Base-by-base conservation (phyloP, 2,888 invertebrate species). In the Anarsia innoxiella region DNA sequence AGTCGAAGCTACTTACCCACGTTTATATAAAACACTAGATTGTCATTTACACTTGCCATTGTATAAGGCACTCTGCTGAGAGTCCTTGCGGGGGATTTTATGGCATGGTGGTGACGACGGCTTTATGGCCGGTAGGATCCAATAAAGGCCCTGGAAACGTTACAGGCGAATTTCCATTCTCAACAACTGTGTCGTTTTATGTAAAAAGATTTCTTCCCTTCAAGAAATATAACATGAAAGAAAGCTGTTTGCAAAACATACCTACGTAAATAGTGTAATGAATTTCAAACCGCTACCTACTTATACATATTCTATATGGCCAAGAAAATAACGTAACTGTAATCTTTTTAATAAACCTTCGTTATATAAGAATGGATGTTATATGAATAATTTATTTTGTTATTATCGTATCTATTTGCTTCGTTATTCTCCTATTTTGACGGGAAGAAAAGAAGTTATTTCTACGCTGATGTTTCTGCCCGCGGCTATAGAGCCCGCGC, bases 311-410 rank as follows among this genome's bases (percentile, higher is more conserved):
- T n/a, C n/a, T n/a, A n/a, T n/a, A n/a, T n/a, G n/a, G n/a, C n/a
- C n/a, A n/a, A n/a, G n/a, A n/a, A n/a, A n/a, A n/a, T n/a, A n/a
- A n/a, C n/a, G n/a, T n/a, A n/a, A n/a, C n/a, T n/a, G n/a, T n/a
- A n/a, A n/a, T n/a, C n/a, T n/a, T n/a, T n/a, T n/a, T n/a, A n/a
- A n/a, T n/a, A n/a, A n/a, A n/a, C n/a, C n/a, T n/a, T n/a, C n/a
- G n/a, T 47, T 48, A 41, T 46, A 25, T 28, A 28, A 36, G 10
- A 23, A 27, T n/a, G 43, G 37, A 59, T 59, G 63, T 55, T 48
- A 51, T 51, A 72, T 73, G 71, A 75, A 77, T 76, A 68, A 70
- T 66, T 69, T 70, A 71, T 71, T 59, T 61, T 39, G 54, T 63
- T 71, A 67, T 69, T 68, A 71, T 65, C 55, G 43, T 48, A 39